A percentile compares a stretch with the other conserved stretches of the same genome.
Evolutionary conservation across 2,113 vertebrate species (phyloP).

Genomic region (Colinus virginianus): DNA sequence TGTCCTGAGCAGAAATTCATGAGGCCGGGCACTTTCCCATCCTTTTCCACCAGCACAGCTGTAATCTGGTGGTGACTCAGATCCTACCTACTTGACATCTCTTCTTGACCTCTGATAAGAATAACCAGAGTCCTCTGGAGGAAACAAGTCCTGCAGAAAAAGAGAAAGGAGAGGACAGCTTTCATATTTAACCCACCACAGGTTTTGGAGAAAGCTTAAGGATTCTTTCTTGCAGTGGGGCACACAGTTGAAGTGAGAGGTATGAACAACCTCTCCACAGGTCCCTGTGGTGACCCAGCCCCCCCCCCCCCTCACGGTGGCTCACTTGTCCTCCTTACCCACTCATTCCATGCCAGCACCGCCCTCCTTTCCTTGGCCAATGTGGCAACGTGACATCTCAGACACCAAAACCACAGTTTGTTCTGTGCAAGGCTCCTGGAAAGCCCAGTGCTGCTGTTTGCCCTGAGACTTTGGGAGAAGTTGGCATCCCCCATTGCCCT

Average conservation of each 20-base stretch:
- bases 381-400: background rate
- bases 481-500: fast-evolving
- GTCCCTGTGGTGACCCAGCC: background rate
- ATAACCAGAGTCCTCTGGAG: background rate
- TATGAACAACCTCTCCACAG: background rate
- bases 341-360: fast-evolving
- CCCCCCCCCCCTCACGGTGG: background rate
- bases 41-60: background rate
- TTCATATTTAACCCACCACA: background rate
- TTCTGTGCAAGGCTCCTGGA: background rate
- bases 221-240: background rate
- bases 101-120: background rate
- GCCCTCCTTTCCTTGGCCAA: background rate
- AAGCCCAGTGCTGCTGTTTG: background rate
- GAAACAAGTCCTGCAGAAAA: background rate
- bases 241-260: background rate
- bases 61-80: background rate
- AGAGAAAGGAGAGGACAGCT: background rate
- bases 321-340: fast-evolving
- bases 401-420: background rate
- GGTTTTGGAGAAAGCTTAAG: background rate
- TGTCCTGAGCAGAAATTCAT: background rate
- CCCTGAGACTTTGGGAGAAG: background rate
- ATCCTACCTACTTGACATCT: background rate
- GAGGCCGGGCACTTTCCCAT: background rate